Conservation (phyloP, 2,797 vertebrate species). For the Selene dorsalis region DNA sequence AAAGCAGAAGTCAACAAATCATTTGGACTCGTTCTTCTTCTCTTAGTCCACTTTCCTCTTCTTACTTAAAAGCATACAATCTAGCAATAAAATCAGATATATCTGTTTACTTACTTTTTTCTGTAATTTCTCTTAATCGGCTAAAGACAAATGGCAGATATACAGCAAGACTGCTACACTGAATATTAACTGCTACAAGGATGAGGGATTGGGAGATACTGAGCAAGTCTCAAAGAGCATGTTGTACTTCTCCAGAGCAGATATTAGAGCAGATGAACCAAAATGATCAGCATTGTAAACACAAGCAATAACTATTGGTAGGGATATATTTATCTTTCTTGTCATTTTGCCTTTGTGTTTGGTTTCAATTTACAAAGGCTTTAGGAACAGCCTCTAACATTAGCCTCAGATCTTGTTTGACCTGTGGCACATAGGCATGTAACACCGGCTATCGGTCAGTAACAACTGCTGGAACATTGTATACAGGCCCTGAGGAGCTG, state of each 20-base stretch:
- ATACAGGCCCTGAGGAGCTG: constrained; percentile 79
- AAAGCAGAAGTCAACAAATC: too few relatives aligned
- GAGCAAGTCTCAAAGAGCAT: too few relatives aligned
- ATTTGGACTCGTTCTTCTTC: too few relatives aligned
- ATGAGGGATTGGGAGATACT: too few relatives aligned
- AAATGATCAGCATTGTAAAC: not conserved
- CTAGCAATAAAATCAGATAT: not conserved
- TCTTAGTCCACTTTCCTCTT: not conserved
- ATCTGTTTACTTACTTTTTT: not conserved
- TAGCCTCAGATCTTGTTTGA: not conserved
- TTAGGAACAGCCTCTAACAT: not conserved
- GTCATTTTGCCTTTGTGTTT: not conserved
- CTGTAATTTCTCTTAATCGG: not conserved
- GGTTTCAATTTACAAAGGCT: not conserved
- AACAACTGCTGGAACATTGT: constrained; percentile 17
- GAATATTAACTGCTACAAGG: too few relatives aligned
- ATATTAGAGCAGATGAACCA: too few relatives aligned
- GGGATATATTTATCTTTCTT: too few relatives aligned
- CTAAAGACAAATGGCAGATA: not conserved
- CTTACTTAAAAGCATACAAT: not conserved
- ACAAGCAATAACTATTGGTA: not conserved
- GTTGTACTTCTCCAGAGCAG: too few relatives aligned
- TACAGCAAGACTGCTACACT: too few relatives aligned
- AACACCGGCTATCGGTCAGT: not conserved
- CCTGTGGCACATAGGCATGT: not conserved